Base-by-base conservation (phyloP, 2,797 vertebrate species). In the Decapterus maruadsi region DNA sequence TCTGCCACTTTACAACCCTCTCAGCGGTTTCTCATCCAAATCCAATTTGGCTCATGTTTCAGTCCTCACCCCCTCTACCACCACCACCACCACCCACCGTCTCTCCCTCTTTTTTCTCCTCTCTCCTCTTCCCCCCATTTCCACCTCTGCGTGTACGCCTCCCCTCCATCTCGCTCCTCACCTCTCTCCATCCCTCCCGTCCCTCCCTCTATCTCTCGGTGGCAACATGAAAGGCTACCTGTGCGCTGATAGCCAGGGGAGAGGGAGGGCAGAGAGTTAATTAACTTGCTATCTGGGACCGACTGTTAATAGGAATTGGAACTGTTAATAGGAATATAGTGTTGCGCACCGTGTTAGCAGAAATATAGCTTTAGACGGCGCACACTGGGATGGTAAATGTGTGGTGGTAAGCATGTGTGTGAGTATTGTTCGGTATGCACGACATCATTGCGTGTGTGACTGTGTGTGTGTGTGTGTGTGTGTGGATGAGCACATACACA, bases 161-260 rank as follows among this genome's bases (percentile, higher is more conserved):
- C 42, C 60, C 61, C 59, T 79, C 61, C 70, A 43, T 70, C 78
- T 83, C 58, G 3, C 55, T 68, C 71, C 26, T 26, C 26, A 67
- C 73, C 68, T 72, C 67, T 43, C 59, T 50, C 51, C 53, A 51
- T 26, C 64, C 26, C 63, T 68, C 40, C 56, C 61, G 51, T 26
- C 64, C 26, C 63, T 68, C 40, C 56, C 61, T 26, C 85, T 88
- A 87, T 92, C 77, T 80, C 84, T 83, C 10, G 1, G 68, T 77
- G 51, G 78, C 81, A 90, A 95, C 95, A 95, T 95, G 91, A 95
- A 95, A 93, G 92, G 78, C 81, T 91, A 91, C 90, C 88, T 90
- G 87, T 89, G 93, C 80, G 88, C 86, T 65, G 83, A 89, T 90
- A 93, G 95, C 95, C 93, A 86, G 89, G 83, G 88, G 86, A 88